These are phyloP conservation scores for Onychorhynchus coronatus DNA, from an alignment of 2,113 vertebrate genomes.

Conservation along the genomic window DNA sequence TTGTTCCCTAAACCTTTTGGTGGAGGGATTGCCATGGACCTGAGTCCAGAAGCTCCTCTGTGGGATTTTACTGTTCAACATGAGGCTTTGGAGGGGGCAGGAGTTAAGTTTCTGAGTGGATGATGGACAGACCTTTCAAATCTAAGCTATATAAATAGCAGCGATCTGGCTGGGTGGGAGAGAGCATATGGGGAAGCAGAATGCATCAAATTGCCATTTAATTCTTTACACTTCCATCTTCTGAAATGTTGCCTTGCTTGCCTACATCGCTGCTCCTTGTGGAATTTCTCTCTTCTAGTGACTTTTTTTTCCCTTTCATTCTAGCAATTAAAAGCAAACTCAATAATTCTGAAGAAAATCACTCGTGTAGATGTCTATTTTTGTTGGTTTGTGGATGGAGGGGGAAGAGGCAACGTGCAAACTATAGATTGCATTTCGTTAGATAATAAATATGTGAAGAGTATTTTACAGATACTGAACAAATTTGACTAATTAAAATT, in stretches of 20 bases:
- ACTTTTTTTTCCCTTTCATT: constrained; percentile 17
- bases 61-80: not conserved
- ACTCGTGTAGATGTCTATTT: not conserved
- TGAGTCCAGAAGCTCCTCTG: not conserved
- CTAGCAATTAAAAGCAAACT: constrained; percentile 43
- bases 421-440: not conserved
- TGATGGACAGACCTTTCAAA: constrained; percentile 49
- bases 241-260: constrained; percentile 37
- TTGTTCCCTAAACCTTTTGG: not conserved
- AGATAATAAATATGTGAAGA: not conserved
- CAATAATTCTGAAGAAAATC: not conserved
- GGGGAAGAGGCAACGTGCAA: constrained; percentile 8
- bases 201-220: constrained; percentile 51
- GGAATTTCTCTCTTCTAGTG: constrained; percentile 41
- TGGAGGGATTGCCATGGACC: not conserved
- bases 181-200: constrained; percentile 53
- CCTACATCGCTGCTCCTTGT: constrained; percentile 24
- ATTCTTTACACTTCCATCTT: constrained; percentile 35
- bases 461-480: not conserved
- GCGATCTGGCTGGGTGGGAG: constrained; percentile 41
- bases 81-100: not conserved
- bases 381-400: not conserved
- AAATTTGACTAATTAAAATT: constrained; percentile 7
- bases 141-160: constrained; percentile 21
- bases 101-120: not conserved